Conservation (phyloP, 2,888 invertebrate species). For the Abrostola triplasia region DNA sequence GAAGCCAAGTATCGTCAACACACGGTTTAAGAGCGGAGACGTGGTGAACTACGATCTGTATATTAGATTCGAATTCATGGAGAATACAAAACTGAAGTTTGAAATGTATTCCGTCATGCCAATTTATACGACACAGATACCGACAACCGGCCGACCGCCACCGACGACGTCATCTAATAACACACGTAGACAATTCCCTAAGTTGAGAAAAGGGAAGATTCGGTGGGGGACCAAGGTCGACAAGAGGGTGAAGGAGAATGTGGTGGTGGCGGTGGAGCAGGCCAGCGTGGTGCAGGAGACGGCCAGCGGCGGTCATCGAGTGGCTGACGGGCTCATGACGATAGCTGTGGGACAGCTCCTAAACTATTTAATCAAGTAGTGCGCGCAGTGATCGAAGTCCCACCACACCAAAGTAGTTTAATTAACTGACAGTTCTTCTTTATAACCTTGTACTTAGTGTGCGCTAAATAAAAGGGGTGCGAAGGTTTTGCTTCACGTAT, state of each 20-base stretch:
- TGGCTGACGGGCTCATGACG: background rate
- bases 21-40: too few relatives aligned
- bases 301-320: background rate
- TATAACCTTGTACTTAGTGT: too few relatives aligned
- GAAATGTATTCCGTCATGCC: slow-evolving; percentile 5
- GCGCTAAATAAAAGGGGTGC: too few relatives aligned
- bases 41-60: slow-evolving; percentile 25
- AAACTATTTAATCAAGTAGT: too few relatives aligned
- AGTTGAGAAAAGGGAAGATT: background rate
- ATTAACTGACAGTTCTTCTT: too few relatives aligned
- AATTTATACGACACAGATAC: background rate
- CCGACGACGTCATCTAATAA: background rate
- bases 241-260: background rate
- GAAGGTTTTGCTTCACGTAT: too few relatives aligned
- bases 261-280: background rate
- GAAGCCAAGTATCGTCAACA: background rate
- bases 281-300: background rate
- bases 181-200: background rate
- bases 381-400: too few relatives aligned
- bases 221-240: background rate
- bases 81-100: slow-evolving; percentile 8
- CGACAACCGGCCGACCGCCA: background rate
- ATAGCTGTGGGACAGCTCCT: too few relatives aligned
- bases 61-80: slow-evolving; percentile 15
- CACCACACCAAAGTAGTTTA: too few relatives aligned